Percentiles rank a stretch among this genome's conserved stretches.
phyloP scores from a whole-genome alignment of 2,888 invertebrate genomes.

The Lasioglossum leucozonium region DNA sequence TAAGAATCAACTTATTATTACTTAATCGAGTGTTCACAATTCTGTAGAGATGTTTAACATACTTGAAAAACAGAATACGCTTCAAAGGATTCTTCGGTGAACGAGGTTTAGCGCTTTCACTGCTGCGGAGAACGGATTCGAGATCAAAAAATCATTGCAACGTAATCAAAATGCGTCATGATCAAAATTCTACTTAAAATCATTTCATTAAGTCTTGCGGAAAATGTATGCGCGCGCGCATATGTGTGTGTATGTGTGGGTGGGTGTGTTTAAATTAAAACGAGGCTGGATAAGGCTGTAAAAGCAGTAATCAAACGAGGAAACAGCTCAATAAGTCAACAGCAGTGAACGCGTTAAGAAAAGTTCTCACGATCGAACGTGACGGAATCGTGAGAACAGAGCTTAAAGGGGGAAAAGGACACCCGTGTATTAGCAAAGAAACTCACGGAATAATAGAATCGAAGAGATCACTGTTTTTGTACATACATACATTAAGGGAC shows the following conservation, averaged over 20 bases:
- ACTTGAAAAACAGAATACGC: conserved; percentile 4
- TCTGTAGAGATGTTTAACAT: neutral
- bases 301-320: neutral
- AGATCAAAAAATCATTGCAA: conserved; percentile 27
- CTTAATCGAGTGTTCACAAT: neutral
- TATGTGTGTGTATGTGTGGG: neutral
- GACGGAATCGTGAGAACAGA: conserved; percentile 36
- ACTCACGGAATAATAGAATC: conserved; percentile 6
- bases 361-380: conserved; percentile 20
- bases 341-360: conserved; percentile 34
- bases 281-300: neutral
- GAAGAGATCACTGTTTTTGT: conserved; percentile 71
- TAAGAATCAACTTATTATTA: neutral
- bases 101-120: conserved; percentile 36
- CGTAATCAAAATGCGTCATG: neutral
- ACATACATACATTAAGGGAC: conserved; percentile 72
- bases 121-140: conserved; percentile 18
- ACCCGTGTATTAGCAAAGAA: conserved; percentile 20
- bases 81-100: conserved; percentile 41
- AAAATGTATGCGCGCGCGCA: neutral
- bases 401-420: conserved; percentile 36
- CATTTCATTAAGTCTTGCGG: neutral
- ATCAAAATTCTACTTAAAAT: neutral
- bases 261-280: neutral
- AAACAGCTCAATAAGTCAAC: neutral